phyloP scores from a whole-genome alignment of 1,140 invertebrate species.

The Episyrphus balteatus region DNA sequence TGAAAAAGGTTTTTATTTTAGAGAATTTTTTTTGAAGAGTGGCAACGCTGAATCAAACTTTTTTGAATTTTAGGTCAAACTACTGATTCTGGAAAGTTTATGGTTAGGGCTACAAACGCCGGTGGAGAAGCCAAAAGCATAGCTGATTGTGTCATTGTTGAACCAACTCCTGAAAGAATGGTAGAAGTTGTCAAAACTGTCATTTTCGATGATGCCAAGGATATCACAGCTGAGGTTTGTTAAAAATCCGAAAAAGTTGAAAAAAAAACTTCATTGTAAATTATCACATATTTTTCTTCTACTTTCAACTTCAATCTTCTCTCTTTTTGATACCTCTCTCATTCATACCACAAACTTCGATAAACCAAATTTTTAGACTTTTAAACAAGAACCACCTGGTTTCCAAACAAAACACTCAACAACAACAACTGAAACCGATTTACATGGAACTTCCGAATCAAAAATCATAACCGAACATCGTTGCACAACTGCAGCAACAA shows the following conservation, averaged over 20 bases:
- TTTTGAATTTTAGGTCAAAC: slow-evolving; percentile 28
- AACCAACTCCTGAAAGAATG: slow-evolving; percentile 56
- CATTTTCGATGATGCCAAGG: slow-evolving; percentile 43
- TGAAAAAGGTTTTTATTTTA: slow-evolving; percentile 65
- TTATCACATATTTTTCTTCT: slow-evolving; percentile 4
- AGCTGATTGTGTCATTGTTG: slow-evolving; percentile 62
- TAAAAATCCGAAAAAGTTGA: slow-evolving; percentile 31
- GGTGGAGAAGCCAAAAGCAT: slow-evolving; percentile 67
- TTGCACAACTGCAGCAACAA: slow-evolving; percentile 36
- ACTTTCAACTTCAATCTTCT: slow-evolving; percentile 8
- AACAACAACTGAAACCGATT: slow-evolving; percentile 23
- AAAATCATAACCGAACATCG: slow-evolving; percentile 37
- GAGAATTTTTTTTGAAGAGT: slow-evolving; percentile 4
- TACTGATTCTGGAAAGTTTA: slow-evolving; percentile 58
- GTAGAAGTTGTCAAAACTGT: slow-evolving; percentile 55
- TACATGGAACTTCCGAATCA: slow-evolving; percentile 34
- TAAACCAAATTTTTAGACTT: slow-evolving; percentile 2
- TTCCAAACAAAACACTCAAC: slow-evolving; percentile 24
- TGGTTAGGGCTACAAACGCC: slow-evolving; percentile 57
- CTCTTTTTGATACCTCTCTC: slow-evolving; percentile 1
- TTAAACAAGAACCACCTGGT: slow-evolving; percentile 18
- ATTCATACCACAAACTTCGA: slow-evolving; percentile 5
- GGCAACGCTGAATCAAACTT: neutral
- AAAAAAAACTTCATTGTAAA: slow-evolving; percentile 21
- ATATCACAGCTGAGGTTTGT: slow-evolving; percentile 37